Conservation (phyloP, 2,797 vertebrate species). For the Xenopus petersii region DNA sequence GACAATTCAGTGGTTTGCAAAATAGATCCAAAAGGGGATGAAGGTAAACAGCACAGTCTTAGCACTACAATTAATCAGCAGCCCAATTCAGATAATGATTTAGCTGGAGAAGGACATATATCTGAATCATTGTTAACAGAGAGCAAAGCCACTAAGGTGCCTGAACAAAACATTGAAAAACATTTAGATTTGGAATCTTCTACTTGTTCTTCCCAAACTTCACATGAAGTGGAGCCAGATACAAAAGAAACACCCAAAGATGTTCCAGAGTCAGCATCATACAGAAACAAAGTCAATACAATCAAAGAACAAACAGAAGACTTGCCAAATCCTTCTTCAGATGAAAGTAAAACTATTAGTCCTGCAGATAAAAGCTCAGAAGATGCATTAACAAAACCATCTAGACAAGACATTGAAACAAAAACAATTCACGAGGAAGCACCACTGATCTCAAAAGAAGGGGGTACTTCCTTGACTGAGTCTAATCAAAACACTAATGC, state of each 20-base stretch:
- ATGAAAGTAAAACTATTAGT: neutral
- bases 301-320: neutral
- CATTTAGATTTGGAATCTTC: neutral
- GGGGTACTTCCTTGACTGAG: slow-evolving; percentile 49
- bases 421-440: slow-evolving; percentile 7
- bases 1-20: slow-evolving; percentile 5
- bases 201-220: neutral
- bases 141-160: neutral
- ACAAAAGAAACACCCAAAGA: neutral
- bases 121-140: neutral
- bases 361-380: neutral
- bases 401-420: neutral
- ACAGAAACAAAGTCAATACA: neutral
- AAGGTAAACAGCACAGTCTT: neutral
- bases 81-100: neutral
- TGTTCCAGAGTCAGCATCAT: neutral
- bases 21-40: neutral
- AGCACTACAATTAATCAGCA: neutral
- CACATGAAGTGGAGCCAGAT: neutral
- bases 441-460: slow-evolving; percentile 10
- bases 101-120: neutral
- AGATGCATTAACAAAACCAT: neutral
- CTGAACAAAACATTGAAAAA: neutral
- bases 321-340: neutral
- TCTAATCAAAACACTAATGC: slow-evolving; percentile 74